Evolutionary conservation across 1,140 invertebrate genomes (phyloP).

Genomic region (Brachystomella parvula): DNA sequence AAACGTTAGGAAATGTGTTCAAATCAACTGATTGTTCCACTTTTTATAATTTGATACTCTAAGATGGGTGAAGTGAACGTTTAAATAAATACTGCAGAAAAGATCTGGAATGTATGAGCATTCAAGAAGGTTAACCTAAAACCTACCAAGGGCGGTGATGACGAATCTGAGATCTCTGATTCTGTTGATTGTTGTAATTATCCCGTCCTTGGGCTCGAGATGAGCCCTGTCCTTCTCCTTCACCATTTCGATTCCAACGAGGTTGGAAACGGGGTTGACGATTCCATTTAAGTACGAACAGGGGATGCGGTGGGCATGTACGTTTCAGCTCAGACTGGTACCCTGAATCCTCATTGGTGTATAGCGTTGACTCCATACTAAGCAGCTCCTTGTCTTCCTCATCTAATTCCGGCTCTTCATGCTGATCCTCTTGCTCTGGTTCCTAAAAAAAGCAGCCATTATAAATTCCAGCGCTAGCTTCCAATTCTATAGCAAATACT

Average conservation of each 20-base stretch:
- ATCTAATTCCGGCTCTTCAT: neutral
- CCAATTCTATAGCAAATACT: neutral
- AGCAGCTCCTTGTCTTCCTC: neutral
- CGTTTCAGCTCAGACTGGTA: neutral
- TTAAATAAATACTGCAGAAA: neutral
- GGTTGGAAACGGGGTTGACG: neutral
- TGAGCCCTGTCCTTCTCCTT: neutral
- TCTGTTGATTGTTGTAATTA: neutral
- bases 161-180: neutral
- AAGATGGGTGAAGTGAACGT: neutral
- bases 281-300: constrained; percentile 1
- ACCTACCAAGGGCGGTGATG: neutral
- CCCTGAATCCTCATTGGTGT: neutral
- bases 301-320: neutral
- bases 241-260: neutral
- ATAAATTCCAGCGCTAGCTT: neutral
- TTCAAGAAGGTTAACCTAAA: neutral
- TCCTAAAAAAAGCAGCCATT: neutral
- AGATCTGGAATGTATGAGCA: neutral
- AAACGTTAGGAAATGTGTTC: neutral
- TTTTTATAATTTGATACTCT: neutral
- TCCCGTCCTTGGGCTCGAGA: neutral
- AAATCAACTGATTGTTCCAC: neutral
- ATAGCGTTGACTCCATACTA: neutral
- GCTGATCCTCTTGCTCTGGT: neutral